Evolutionary conservation across 2,888 invertebrate genomes (phyloP).

Genomic region (Drosophila percnosoma): DNA sequence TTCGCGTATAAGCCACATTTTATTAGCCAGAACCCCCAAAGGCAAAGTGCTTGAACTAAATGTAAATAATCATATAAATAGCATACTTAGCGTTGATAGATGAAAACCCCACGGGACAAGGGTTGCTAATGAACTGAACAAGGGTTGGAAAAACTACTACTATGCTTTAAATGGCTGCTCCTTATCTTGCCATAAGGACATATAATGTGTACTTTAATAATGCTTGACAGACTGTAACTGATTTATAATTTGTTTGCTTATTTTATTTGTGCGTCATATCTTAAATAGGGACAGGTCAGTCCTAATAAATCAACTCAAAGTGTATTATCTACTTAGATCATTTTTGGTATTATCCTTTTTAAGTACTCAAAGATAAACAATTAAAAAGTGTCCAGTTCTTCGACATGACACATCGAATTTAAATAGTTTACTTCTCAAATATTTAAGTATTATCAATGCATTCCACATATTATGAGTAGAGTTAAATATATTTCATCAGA

Average conservation of each 20-base stretch:
- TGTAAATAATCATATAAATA: constrained; percentile 65
- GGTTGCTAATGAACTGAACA: constrained; percentile 46
- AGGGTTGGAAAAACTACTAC: constrained; percentile 21
- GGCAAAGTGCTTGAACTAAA: constrained; percentile 53
- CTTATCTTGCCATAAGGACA: background rate
- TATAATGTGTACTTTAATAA: constrained; percentile 7
- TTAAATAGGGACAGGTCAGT: background rate
- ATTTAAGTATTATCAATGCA: background rate
- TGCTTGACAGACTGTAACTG: background rate
- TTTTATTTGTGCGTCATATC: background rate
- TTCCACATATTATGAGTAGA: background rate
- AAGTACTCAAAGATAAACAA: background rate
- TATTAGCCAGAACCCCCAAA: constrained; percentile 40
- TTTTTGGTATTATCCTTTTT: background rate
- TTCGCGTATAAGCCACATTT: constrained; percentile 45
- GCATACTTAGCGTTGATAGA: constrained; percentile 54
- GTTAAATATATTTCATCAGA: background rate
- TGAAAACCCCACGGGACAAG: constrained; percentile 34
- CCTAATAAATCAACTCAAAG: background rate
- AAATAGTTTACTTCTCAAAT: background rate
- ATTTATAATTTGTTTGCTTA: background rate
- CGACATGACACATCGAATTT: background rate
- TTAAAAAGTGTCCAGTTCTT: background rate
- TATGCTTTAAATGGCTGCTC: constrained; percentile 16
- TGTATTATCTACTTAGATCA: background rate